These are phyloP conservation scores for Autographa pulchrina DNA, from an alignment of 2,888 invertebrate species.

Conservation along the genomic window DNA sequence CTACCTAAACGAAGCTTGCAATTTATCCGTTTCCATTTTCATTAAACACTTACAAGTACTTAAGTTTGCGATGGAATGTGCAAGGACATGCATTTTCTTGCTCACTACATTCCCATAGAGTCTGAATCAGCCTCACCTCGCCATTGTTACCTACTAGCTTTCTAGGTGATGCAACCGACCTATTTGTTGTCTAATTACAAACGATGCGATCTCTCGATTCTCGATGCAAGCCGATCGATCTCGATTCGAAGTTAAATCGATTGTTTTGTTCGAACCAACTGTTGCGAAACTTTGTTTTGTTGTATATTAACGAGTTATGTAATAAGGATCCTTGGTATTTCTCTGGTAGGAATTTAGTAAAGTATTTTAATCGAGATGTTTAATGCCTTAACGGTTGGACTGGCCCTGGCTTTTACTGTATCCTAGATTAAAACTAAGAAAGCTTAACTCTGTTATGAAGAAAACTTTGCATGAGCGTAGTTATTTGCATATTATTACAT, in stretches of 20 bases:
- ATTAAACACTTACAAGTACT: too few species aligned
- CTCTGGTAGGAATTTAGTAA: neutral
- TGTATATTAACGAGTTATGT: slow-evolving; percentile 23
- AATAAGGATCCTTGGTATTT: slow-evolving; percentile 19
- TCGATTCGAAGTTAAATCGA: slow-evolving; percentile 49
- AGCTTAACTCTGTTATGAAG: neutral
- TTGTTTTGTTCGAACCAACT: slow-evolving; percentile 58
- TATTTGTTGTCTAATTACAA: slow-evolving; percentile 60
- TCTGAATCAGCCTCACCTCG: slow-evolving; percentile 14
- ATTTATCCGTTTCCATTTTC: too few species aligned
- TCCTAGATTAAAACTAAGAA: neutral
- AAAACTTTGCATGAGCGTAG: neutral
- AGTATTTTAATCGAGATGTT: neutral
- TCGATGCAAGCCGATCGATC: slow-evolving; percentile 47
- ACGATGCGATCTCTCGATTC: slow-evolving; percentile 54
- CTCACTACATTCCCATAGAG: slow-evolving; percentile 11
- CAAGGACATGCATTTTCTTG: slow-evolving; percentile 40
- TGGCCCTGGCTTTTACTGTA: neutral
- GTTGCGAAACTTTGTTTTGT: slow-evolving; percentile 50
- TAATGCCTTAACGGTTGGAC: neutral
- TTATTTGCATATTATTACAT: neutral
- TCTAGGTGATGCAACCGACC: slow-evolving; percentile 55
- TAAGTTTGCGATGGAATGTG: slow-evolving; percentile 31
- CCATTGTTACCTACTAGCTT: slow-evolving; percentile 43
- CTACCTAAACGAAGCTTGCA: too few species aligned